These are phyloP conservation scores for Zaprionus obscuricornis DNA, from an alignment of 2,888 invertebrate species.

Conservation along the genomic window DNA sequence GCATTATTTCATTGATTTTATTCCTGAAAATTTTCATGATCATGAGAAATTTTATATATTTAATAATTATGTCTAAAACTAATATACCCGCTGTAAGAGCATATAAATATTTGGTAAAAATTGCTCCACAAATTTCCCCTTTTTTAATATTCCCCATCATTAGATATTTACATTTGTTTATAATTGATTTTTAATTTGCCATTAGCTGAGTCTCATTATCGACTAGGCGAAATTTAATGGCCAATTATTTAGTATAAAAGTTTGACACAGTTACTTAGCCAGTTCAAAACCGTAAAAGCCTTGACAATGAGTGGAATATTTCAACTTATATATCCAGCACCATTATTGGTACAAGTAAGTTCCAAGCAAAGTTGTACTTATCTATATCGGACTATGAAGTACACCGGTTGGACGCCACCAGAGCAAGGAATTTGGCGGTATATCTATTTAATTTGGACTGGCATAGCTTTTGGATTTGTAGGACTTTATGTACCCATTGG, in stretches of 20 bases:
- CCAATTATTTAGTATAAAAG: conserved; percentile 1
- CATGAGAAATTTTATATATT: too few species aligned
- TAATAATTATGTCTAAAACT: too few species aligned
- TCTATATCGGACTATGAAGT: conserved; percentile 24
- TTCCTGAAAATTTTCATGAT: too few species aligned
- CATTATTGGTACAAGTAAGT: conserved; percentile 11
- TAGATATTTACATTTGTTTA: too few species aligned
- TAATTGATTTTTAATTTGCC: background rate
- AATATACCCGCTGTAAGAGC: too few species aligned
- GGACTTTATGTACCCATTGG: conserved; percentile 41
- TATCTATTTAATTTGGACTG: conserved; percentile 38
- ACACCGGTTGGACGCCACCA: conserved; percentile 46
- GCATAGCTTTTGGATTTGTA: conserved; percentile 13
- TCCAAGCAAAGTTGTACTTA: conserved; percentile 39
- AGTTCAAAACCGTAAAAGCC: too few species aligned
- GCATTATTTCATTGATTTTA: too few species aligned
- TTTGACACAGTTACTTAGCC: background rate
- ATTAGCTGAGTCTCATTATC: background rate
- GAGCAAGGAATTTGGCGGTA: conserved; percentile 18
- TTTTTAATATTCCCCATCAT: too few species aligned
- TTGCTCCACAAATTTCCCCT: too few species aligned
- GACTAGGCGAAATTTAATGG: background rate
- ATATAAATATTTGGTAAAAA: too few species aligned
- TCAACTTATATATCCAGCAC: conserved; percentile 17
- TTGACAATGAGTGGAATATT: conserved; percentile 27